A percentile compares a stretch with the other conserved stretches of the same genome.
Evolutionary conservation across 2,888 invertebrate species (phyloP).

Genomic region (Tricholauxania praeusta): DNA sequence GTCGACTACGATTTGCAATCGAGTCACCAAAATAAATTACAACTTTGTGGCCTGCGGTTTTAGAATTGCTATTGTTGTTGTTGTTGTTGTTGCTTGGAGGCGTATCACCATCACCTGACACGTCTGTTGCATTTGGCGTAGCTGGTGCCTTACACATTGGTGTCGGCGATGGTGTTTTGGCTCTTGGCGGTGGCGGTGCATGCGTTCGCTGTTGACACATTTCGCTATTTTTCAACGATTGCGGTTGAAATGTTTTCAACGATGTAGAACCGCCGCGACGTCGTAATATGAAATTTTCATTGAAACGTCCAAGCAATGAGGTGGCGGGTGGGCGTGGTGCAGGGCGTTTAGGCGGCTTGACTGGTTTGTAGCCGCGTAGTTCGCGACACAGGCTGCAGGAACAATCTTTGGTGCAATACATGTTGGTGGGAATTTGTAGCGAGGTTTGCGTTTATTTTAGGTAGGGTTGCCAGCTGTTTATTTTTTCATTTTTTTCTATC

Average conservation of each 20-base stretch:
- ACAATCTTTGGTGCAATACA: slow-evolving; percentile 81
- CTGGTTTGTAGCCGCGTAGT: slow-evolving; percentile 74
- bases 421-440: slow-evolving; percentile 54
- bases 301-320: slow-evolving; percentile 61
- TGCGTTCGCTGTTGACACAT: slow-evolving; percentile 56
- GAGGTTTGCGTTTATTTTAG: slow-evolving; percentile 19
- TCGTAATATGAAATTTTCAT: slow-evolving; percentile 70
- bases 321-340: slow-evolving; percentile 54
- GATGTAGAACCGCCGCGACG: slow-evolving; percentile 59
- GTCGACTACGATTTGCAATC: slow-evolving; percentile 61
- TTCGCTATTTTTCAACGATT: slow-evolving; percentile 59
- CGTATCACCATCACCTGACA: background rate
- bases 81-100: slow-evolving; percentile 22
- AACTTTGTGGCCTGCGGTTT: slow-evolving; percentile 72
- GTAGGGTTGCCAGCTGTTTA: slow-evolving; percentile 22
- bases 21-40: slow-evolving; percentile 81
- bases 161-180: slow-evolving; percentile 59
- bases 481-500: background rate
- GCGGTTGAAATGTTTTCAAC: slow-evolving; percentile 63
- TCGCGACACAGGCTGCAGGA: slow-evolving; percentile 82
- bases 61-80: slow-evolving; percentile 43
- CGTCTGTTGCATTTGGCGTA: background rate
- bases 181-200: slow-evolving; percentile 52
- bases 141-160: slow-evolving; percentile 56
- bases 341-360: slow-evolving; percentile 61